Evolutionary conservation across 2,888 invertebrate genomes (phyloP).

Genomic region (Drosophila fungiperda): DNA sequence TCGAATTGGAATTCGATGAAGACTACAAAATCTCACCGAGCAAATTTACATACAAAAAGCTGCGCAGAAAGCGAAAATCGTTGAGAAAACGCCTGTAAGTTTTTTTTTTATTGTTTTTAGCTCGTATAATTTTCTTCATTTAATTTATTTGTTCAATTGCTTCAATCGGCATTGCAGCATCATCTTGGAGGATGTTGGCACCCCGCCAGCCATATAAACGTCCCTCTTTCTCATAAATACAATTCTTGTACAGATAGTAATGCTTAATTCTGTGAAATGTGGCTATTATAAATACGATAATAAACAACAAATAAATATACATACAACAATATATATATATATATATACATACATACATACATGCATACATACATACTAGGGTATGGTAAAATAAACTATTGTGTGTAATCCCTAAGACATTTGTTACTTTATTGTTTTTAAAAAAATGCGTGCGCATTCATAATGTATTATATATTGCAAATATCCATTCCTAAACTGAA

Average conservation of each 20-base stretch:
- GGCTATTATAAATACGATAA: constrained; percentile 74
- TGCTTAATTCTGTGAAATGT: constrained; percentile 76
- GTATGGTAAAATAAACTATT: constrained; percentile 41
- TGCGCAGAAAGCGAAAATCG: constrained; percentile 84
- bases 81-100: constrained; percentile 82
- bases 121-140: constrained; percentile 7
- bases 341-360: constrained; percentile 16
- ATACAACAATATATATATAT: constrained; percentile 22
- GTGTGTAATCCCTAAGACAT: constrained; percentile 69
- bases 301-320: constrained; percentile 48
- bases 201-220: constrained; percentile 38
- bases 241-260: constrained; percentile 74
- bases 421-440: constrained; percentile 75
- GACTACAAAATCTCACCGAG: constrained; percentile 85
- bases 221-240: constrained; percentile 43
- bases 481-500: constrained; percentile 62
- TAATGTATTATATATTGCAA: constrained; percentile 60
- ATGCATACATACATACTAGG: constrained; percentile 16
- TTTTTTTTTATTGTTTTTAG: constrained; percentile 11
- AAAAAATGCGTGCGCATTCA: constrained; percentile 54
- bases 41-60: constrained; percentile 84
- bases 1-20: constrained; percentile 85
- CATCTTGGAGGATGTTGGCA: constrained; percentile 47
- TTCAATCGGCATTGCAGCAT: constrained; percentile 42
- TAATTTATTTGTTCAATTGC: constrained; percentile 8